phyloP scores from a whole-genome alignment of 2,113 vertebrate genomes.

The Tinamus guttatus region DNA sequence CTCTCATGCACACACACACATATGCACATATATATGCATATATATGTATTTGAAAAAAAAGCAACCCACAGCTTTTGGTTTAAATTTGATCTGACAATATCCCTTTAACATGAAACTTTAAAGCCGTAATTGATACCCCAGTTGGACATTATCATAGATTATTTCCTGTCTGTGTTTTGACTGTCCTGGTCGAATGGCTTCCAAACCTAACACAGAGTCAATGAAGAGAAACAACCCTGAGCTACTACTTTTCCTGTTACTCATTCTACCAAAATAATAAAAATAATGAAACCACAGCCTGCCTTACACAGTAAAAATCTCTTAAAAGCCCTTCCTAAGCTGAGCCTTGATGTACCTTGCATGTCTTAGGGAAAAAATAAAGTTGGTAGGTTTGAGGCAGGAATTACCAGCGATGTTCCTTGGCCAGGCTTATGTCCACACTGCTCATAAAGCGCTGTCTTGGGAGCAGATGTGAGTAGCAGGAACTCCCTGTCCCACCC shows the following conservation, averaged over 20 bases:
- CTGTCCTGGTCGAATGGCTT: conserved; percentile 75
- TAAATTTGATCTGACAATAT: conserved; percentile 69
- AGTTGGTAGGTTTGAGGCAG: background rate
- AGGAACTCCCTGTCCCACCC: background rate
- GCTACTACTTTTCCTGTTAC: conserved; percentile 74
- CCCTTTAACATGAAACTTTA: conserved; percentile 66
- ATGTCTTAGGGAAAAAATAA: conserved; percentile 20
- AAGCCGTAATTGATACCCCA: conserved; percentile 70
- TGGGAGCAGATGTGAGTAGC: background rate
- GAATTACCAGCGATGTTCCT: conserved; percentile 24
- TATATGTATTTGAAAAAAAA: background rate
- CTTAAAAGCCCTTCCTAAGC: conserved; percentile 52
- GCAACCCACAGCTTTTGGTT: conserved; percentile 49
- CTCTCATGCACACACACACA: background rate
- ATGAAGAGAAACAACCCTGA: conserved; percentile 75
- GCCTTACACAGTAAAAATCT: conserved; percentile 48
- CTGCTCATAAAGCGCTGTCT: background rate
- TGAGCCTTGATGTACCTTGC: background rate
- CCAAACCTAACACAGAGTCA: conserved; percentile 73
- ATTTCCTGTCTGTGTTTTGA: conserved; percentile 80
- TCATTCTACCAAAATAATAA: conserved; percentile 75
- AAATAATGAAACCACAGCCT: conserved; percentile 74
- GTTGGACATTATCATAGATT: conserved; percentile 74
- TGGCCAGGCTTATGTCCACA: background rate
- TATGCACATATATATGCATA: background rate